These are phyloP conservation scores for Amphiprion percula DNA, from an alignment of 2,113 vertebrate genomes.

Conservation along the genomic window DNA sequence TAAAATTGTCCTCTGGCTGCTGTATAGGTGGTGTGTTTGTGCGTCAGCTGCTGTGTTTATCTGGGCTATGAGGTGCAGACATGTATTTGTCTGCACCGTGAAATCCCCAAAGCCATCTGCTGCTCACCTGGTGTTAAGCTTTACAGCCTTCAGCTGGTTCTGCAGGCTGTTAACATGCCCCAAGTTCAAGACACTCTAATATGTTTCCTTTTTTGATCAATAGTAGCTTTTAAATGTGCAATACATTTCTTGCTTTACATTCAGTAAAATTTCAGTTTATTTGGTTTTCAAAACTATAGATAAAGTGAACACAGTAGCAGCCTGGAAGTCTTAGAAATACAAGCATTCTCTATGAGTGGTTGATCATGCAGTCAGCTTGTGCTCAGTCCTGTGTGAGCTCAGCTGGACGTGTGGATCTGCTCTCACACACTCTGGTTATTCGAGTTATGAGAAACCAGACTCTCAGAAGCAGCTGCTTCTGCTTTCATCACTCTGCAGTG, in stretches of 20 bases:
- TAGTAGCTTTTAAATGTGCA: background rate
- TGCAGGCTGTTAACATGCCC: background rate
- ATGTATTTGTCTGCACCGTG: constrained; percentile 2
- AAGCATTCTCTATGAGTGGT: background rate
- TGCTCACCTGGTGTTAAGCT: constrained; percentile 57
- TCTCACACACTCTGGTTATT: constrained; percentile 24
- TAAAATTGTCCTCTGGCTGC: background rate
- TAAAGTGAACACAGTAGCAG: too few relatives aligned
- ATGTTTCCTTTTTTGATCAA: too few relatives aligned
- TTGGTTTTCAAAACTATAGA: background rate
- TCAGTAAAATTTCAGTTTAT: background rate
- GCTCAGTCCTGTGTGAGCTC: background rate
- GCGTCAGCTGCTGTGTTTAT: constrained; percentile 9
- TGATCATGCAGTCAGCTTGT: constrained; percentile 19
- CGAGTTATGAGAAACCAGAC: constrained; percentile 51
- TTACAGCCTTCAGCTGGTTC: constrained; percentile 43
- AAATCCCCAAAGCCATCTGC: constrained; percentile 72
- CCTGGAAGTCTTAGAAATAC: too few relatives aligned
- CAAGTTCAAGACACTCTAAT: background rate
- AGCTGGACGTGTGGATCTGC: background rate
- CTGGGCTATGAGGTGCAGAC: constrained; percentile 14
- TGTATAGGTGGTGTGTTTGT: background rate
- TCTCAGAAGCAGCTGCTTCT: constrained; percentile 51
- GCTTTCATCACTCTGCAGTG: constrained; percentile 8
- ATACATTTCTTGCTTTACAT: too few relatives aligned